Evolutionary conservation across 2,113 vertebrate genomes (phyloP), one percentile per base, ranked within the genome.

Genomic region (Epinephelus cyanopodus): DNA sequence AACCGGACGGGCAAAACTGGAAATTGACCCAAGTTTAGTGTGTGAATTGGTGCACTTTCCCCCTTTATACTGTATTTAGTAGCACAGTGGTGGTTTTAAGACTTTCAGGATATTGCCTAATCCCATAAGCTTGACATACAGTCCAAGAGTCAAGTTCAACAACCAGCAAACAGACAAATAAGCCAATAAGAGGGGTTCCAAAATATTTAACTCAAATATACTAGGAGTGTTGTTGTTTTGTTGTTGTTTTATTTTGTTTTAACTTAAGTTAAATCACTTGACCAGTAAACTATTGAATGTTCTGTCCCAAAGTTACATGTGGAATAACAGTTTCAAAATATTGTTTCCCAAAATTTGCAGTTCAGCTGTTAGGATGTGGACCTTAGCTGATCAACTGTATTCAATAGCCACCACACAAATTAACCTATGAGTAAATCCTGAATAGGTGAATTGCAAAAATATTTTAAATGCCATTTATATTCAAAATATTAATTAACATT

Each of bases 301-400:
- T 4, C 10, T n/a, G 1, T 1, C 7, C 53, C 1, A 64, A 7
- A 23, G 15, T 57, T 50, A 33, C 0, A 0, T 56, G 18, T 0
- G 42, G 6, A 63, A 64, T 76, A 50, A 5, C 25, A 33, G n/a
- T 50, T 62, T 64, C 1, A 29, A 23, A 12, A 57, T 48, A 23
- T 18, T 56, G n/a, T 47, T 3, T 27, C 27, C 17, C 53, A 74
- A 29, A 52, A 58, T 19, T 23, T 5, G 23, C 17, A 21, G 19
- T 27, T 39, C 10, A 25, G 4, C 37, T 58, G 19, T 27, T 61
- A 42, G 3, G 2, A 54, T 74, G 23, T 42, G 11, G n/a, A 79
- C 45, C 10, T 21, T 6, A 52, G 3, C 45, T 42, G 13, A 71
- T 60, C 33, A 33, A 21, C 60, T 71, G 9, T 39, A 29, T 15